phyloP scores from a whole-genome alignment of 2,113 vertebrate species.

The Hystrix brachyura region DNA sequence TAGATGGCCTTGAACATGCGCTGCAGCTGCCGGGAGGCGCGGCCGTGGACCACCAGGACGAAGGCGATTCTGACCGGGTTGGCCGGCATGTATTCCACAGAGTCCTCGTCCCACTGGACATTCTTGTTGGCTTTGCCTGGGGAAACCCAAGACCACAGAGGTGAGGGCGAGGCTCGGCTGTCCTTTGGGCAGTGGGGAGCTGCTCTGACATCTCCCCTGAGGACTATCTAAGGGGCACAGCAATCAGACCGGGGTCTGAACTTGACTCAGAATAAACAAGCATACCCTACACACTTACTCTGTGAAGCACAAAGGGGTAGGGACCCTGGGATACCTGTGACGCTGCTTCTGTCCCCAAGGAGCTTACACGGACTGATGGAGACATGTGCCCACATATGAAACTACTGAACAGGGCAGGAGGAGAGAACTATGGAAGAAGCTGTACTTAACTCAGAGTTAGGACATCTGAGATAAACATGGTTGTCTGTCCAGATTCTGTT shows the following conservation, averaged over 20 bases:
- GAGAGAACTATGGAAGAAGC: fast-evolving
- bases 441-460: not conserved
- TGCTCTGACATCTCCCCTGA: not conserved
- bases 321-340: not conserved
- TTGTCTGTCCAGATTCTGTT: not conserved
- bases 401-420: fast-evolving
- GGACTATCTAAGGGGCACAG: fast-evolving
- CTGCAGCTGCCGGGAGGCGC: constrained; percentile 96
- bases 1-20: constrained; percentile 99
- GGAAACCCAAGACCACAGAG: constrained; percentile 64
- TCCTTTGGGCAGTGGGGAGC: not conserved
- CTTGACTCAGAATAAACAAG: not conserved
- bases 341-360: not conserved
- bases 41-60: constrained; percentile 97
- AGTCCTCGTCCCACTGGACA: constrained; percentile 98
- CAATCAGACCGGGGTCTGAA: fast-evolving
- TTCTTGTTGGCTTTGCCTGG: constrained; percentile 97
- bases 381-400: fast-evolving
- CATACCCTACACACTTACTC: not conserved
- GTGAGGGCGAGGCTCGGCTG: not conserved
- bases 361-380: not conserved
- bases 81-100: constrained; percentile 91
- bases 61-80: constrained; percentile 97
- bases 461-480: fast-evolving
- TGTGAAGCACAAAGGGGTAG: not conserved